Conservation (phyloP, 2,797 vertebrate genomes). For the Adrianichthys oophorus region DNA sequence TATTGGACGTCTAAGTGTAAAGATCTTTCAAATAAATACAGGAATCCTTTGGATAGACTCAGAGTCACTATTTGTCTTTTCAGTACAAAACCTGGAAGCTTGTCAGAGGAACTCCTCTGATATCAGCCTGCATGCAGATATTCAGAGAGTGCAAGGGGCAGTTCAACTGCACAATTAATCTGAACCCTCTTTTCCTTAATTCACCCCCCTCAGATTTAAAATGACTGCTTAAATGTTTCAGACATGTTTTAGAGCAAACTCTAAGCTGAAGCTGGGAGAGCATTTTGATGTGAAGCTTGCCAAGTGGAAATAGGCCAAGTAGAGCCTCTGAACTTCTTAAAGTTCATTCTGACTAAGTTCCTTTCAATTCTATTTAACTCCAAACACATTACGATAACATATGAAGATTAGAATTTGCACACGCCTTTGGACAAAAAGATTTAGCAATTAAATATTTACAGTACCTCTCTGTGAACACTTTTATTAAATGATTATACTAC, state of each 20-base stretch:
- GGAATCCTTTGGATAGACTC: constrained; percentile 25
- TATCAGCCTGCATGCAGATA: constrained; percentile 40
- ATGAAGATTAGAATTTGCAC: constrained; percentile 43
- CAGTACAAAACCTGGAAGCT: constrained; percentile 68
- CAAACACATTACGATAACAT: constrained; percentile 50
- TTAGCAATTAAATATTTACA: constrained; percentile 43
- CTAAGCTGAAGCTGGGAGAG: constrained; percentile 32
- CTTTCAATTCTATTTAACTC: constrained; percentile 50
- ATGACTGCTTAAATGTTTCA: constrained; percentile 24
- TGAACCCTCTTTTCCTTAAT: constrained; percentile 56
- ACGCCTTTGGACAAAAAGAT: constrained; percentile 44
- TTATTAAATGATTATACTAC: constrained; percentile 26
- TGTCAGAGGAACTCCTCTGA: constrained; percentile 57
- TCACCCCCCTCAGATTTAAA: constrained; percentile 28
- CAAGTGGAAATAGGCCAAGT: constrained; percentile 53
- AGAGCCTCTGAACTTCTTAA: constrained; percentile 30
- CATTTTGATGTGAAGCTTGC: constrained; percentile 25
- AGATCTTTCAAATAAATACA: constrained; percentile 11
- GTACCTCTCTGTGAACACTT: constrained; percentile 15
- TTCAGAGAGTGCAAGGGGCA: constrained; percentile 15
- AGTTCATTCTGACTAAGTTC: constrained; percentile 32
- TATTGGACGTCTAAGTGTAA: constrained; percentile 5
- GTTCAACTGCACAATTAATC: constrained; percentile 32
- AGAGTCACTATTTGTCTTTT: constrained; percentile 36
- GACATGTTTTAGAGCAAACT: constrained; percentile 42